Evolutionary conservation across 2,797 vertebrate species (phyloP).

Genomic region (Salmo trutta): DNA sequence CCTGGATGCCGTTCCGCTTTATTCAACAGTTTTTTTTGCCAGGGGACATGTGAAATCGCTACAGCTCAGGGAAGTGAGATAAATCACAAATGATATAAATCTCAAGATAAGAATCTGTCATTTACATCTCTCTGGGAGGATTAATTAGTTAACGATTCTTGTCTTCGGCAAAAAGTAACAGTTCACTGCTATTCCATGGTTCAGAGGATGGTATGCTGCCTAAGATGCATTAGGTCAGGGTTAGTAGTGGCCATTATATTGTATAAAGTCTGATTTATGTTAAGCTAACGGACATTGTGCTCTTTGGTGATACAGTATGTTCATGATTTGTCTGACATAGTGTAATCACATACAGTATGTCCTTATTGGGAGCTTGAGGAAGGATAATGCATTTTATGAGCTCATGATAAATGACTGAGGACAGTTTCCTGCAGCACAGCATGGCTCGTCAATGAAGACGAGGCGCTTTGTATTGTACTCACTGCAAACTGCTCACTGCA

Average conservation of each 20-base stretch:
- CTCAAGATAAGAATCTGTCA: too few relatives aligned
- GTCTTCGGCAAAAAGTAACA: neutral
- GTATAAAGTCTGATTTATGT: too few relatives aligned
- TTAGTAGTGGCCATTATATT: too few relatives aligned
- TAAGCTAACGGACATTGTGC: too few relatives aligned
- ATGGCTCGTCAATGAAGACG: neutral
- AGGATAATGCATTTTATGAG: too few relatives aligned
- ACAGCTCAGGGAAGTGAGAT: neutral
- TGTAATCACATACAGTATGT: too few relatives aligned
- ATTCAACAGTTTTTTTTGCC: neutral
- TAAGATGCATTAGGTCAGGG: too few relatives aligned
- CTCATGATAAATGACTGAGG: too few relatives aligned
- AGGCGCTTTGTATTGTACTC: constrained; percentile 22
- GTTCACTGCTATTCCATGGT: neutral
- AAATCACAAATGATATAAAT: too few relatives aligned
- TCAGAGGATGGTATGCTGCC: neutral
- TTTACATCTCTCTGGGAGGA: neutral
- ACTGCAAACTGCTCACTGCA: constrained; percentile 15
- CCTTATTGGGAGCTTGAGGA: too few relatives aligned
- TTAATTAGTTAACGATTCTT: neutral
- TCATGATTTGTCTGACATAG: too few relatives aligned
- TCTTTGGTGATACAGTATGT: too few relatives aligned
- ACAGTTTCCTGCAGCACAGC: constrained; percentile 10
- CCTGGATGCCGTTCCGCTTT: neutral
- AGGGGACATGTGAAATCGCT: constrained; percentile 33